Conservation (phyloP, 2,113 vertebrate genomes). For the Oplegnathus fasciatus region DNA sequence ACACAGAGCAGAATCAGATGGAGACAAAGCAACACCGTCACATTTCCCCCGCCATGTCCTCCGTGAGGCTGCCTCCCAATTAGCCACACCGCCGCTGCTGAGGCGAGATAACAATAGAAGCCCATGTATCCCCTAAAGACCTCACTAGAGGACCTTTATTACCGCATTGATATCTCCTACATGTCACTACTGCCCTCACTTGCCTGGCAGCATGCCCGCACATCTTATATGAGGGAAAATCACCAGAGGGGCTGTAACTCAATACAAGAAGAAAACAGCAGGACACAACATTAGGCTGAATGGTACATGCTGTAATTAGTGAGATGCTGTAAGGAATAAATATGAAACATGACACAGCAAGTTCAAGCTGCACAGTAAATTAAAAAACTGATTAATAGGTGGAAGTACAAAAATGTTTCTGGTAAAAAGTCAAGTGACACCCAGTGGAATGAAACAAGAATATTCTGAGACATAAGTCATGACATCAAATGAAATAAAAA, state of each 20-base stretch:
- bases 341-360: constrained; percentile 57
- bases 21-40: constrained; percentile 54
- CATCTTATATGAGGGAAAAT: constrained; percentile 49
- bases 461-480: background rate
- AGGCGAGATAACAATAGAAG: constrained; percentile 77
- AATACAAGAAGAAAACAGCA: constrained; percentile 66
- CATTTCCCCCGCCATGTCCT: constrained; percentile 36
- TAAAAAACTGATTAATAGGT: constrained; percentile 23
- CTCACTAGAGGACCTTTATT: constrained; percentile 76
- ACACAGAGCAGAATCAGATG: constrained; percentile 44
- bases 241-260: constrained; percentile 60
- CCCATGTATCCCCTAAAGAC: constrained; percentile 76
- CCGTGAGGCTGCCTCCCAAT: constrained; percentile 65
- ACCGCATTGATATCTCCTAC: constrained; percentile 71
- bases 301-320: constrained; percentile 75
- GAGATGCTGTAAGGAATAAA: constrained; percentile 69
- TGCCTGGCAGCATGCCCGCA: constrained; percentile 64
- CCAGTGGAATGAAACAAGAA: constrained; percentile 42
- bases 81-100: constrained; percentile 69
- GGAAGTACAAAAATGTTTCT: constrained; percentile 37
- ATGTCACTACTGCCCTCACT: constrained; percentile 68
- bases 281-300: constrained; percentile 61
- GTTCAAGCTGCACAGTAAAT: constrained; percentile 59
- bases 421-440: constrained; percentile 20
- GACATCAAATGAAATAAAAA: constrained; percentile 12